phyloP scores from a whole-genome alignment of 1,140 invertebrate genomes.

The Drosophila saltans region DNA sequence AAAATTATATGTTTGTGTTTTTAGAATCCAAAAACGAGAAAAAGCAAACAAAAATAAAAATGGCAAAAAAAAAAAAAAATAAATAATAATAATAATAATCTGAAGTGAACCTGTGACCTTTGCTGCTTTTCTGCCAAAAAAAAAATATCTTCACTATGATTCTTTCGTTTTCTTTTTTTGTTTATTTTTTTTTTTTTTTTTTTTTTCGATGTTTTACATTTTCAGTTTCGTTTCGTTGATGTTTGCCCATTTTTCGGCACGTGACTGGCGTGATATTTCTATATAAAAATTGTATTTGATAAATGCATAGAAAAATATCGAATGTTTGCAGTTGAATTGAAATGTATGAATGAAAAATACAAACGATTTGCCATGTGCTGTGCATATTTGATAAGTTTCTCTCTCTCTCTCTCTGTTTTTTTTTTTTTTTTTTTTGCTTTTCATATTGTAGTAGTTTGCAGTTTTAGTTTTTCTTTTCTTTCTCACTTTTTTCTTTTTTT shows the following conservation, averaged over 20 bases:
- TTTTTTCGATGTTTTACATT: conserved; percentile 1
- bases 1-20: conserved; percentile 66
- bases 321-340: conserved; percentile 50
- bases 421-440: conserved; percentile 13
- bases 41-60: neutral
- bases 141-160: neutral
- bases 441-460: neutral
- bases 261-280: conserved; percentile 38
- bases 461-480: conserved; percentile 5
- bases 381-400: conserved; percentile 30
- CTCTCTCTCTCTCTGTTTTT: conserved; percentile 10
- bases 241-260: conserved; percentile 31
- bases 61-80: neutral
- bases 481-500: conserved; percentile 18
- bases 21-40: conserved; percentile 34
- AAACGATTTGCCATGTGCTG: conserved; percentile 35
- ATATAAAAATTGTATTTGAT: conserved; percentile 57
- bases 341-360: conserved; percentile 19
- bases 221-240: conserved; percentile 7
- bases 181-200: neutral
- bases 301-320: conserved; percentile 58
- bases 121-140: neutral
- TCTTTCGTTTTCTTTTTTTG: neutral
- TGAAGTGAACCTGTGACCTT: conserved; percentile 24
- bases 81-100: conserved; percentile 10